Conservation (phyloP, 64 coral and sea anemone species). For the Actinia equina region DNA sequence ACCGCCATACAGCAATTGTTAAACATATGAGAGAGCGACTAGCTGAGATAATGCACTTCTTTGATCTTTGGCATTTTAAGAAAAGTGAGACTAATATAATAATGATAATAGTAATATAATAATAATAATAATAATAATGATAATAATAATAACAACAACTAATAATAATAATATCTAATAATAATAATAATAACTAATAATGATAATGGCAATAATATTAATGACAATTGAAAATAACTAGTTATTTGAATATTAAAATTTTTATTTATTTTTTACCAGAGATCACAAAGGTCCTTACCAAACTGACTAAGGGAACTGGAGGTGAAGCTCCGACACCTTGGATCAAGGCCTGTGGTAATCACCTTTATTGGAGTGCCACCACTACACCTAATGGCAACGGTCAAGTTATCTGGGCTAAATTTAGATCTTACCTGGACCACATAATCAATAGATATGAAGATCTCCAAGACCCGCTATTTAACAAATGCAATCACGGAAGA, state of each 20-base stretch:
- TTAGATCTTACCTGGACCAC: slow-evolving; percentile 51
- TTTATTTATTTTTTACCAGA: not conserved
- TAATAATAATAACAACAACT: not conserved
- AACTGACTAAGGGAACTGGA: slow-evolving; percentile 34
- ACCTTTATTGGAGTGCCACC: slow-evolving; percentile 61
- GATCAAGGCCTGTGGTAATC: slow-evolving; percentile 60
- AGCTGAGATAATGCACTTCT: slow-evolving; percentile 16
- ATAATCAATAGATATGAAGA: slow-evolving; percentile 51
- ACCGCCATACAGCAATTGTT: slow-evolving; percentile 18
- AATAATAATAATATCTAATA: not conserved
- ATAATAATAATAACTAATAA: not conserved
- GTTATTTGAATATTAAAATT: not conserved
- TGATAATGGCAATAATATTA: no score
- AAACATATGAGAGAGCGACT: slow-evolving; percentile 4
- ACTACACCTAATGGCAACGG: slow-evolving; percentile 65
- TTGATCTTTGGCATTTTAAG: slow-evolving; percentile 45
- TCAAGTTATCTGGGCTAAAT: slow-evolving; percentile 59
- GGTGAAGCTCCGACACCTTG: slow-evolving; percentile 23
- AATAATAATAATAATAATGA: not conserved
- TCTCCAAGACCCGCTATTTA: slow-evolving; percentile 45
- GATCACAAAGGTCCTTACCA: slow-evolving; percentile 51
- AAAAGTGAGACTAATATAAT: slow-evolving; percentile 2
- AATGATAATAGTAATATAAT: no score
- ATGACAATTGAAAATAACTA: not conserved
- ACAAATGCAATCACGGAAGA: slow-evolving; percentile 51